These are phyloP conservation scores for Eurytoma californica DNA, from an alignment of 2,888 invertebrate genomes.

Conservation along the genomic window DNA sequence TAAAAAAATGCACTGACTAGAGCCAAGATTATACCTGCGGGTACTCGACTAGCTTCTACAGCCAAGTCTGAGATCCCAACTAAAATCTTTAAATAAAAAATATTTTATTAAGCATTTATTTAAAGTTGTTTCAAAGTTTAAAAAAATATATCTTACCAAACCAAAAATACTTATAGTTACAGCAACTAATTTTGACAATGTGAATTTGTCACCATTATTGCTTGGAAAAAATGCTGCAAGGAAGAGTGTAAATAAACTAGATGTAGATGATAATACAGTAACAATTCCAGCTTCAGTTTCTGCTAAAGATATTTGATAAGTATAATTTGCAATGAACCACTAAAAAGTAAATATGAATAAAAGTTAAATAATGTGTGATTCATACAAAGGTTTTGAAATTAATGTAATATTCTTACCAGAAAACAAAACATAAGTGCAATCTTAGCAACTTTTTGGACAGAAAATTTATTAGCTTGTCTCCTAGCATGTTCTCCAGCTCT, in stretches of 20 bases:
- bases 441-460: conserved; percentile 86
- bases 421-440: conserved; percentile 91
- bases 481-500: conserved; percentile 88
- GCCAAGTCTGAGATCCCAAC: conserved; percentile 85
- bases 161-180: conserved; percentile 87
- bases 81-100: conserved; percentile 77
- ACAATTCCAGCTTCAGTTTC: conserved; percentile 91
- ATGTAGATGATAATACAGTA: conserved; percentile 91
- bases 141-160: conserved; percentile 78
- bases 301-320: conserved; percentile 91
- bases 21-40: conserved; percentile 87
- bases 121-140: neutral
- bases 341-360: conserved; percentile 75
- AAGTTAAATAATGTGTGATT: neutral
- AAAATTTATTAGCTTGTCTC: conserved; percentile 85
- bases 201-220: conserved; percentile 87
- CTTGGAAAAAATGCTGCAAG: conserved; percentile 92
- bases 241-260: conserved; percentile 91
- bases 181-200: conserved; percentile 89
- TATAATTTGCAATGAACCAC: conserved; percentile 97
- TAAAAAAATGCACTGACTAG: conserved; percentile 92
- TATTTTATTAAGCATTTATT: conserved; percentile 28
- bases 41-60: conserved; percentile 81
- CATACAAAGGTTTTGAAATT: neutral
- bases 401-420: conserved; percentile 79